phyloP scores from a whole-genome alignment of 2,888 invertebrate species.

The Platycheirus rosarum region DNA sequence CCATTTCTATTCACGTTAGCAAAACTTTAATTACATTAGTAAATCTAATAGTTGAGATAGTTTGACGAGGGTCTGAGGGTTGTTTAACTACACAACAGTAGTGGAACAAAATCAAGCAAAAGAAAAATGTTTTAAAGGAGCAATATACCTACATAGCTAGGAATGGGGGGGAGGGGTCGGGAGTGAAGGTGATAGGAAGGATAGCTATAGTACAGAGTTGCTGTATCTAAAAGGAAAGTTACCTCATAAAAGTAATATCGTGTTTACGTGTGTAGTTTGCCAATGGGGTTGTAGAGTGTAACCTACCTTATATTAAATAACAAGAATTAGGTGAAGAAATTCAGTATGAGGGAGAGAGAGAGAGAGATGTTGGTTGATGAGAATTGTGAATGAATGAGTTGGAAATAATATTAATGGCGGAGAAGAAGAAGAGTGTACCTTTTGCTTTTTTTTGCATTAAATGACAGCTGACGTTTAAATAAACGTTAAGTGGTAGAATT shows the following conservation, averaged over 20 bases:
- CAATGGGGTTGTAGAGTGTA: conserved; percentile 56
- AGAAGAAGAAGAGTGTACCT: neutral
- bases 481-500: conserved; percentile 46
- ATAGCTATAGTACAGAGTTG: neutral
- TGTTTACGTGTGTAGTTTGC: conserved; percentile 70
- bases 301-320: conserved; percentile 58
- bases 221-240: conserved; percentile 50
- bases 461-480: conserved; percentile 58
- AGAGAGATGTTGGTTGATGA: neutral
- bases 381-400: neutral
- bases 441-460: conserved; percentile 1
- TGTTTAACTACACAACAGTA: conserved; percentile 65
- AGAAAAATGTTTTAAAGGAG: conserved; percentile 28
- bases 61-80: conserved; percentile 68
- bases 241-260: conserved; percentile 71
- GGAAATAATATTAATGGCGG: no score
- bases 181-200: neutral
- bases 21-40: conserved; percentile 72
- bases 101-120: conserved; percentile 31
- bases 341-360: neutral
- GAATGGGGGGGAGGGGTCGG: neutral
- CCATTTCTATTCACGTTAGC: conserved; percentile 9
- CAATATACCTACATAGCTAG: conserved; percentile 11
- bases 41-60: conserved; percentile 73
- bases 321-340: conserved; percentile 60